phyloP scores from a whole-genome alignment of 2,797 vertebrate genomes.

The Sebastolobus alascanus region DNA sequence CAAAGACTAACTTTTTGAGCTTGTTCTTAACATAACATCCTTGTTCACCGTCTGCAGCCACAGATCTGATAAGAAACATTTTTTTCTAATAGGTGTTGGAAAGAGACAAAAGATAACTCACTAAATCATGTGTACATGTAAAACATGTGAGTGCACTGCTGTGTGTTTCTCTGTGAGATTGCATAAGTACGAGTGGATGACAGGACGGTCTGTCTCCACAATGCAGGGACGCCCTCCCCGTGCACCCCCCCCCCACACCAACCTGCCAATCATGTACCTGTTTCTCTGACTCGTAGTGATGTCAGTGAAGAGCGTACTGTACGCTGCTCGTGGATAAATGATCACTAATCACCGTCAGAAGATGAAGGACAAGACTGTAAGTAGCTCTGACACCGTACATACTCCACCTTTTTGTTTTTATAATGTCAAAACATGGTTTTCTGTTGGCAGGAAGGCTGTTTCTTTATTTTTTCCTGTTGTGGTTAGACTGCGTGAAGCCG shows the following conservation, averaged over 20 bases:
- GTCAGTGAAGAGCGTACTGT: slow-evolving; percentile 20
- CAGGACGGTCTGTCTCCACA: slow-evolving; percentile 50
- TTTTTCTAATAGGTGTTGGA: not conserved
- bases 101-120: too few species aligned
- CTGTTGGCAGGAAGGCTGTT: slow-evolving; percentile 62
- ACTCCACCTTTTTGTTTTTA: slow-evolving; percentile 5
- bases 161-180: slow-evolving; percentile 7
- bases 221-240: slow-evolving; percentile 61
- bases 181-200: slow-evolving; percentile 49
- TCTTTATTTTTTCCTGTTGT: slow-evolving; percentile 71
- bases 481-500: slow-evolving; percentile 59
- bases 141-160: not conserved
- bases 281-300: slow-evolving; percentile 51
- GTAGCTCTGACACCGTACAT: slow-evolving; percentile 41
- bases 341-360: slow-evolving; percentile 54
- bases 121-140: not conserved
- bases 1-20: too few species aligned
- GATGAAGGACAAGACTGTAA: slow-evolving; percentile 77
- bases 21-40: too few species aligned
- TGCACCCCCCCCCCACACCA: not conserved
- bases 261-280: slow-evolving; percentile 71
- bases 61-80: too few species aligned
- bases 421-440: slow-evolving; percentile 22
- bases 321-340: slow-evolving; percentile 61
- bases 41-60: too few species aligned